Base-by-base conservation (phyloP, 2,113 vertebrate species). In the Odontophorus gujanensis region DNA sequence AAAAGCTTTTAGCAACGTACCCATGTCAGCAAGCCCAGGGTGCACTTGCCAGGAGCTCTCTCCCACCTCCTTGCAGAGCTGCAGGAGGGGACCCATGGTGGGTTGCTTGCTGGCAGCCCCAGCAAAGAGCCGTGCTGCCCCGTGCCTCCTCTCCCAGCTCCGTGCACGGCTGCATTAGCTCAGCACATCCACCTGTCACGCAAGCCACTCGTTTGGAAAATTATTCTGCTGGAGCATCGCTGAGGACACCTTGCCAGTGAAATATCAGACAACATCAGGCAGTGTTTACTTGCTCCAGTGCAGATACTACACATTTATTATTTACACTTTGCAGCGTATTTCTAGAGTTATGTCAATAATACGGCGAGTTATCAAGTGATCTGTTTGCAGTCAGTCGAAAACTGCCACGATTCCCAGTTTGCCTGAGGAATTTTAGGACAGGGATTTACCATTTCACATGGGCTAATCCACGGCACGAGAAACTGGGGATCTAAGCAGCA, bases 261-360 rank as follows among this genome's bases (percentile, higher is more conserved):
- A 96, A 95, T 91, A 94, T 86, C 95, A 96, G 95, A 95, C 95
- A 96, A 95, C 95, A 94, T 95, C 91, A 97, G 94, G 94, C 91
- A 0, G 51, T 92, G 91, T 95, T 95, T 96, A 95, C 89, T 91
- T 95, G 93, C 94, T 96, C 91, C 95, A 90, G 76, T 95, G 94
- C 90, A 51, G 94, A 91, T 95, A 97, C 94, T 96, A 96, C 95
- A 95, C 89, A 43, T 94, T 95, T 96, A 91, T 95, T 95, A 94
- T 95, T 96, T 96, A 94, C 76, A 86, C 82, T 94, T 92, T 93
- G 87, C 62, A 26, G 94, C 4, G 3, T 57, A 34, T 91, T 97
- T 96, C 87, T 90, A 92, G 91, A 95, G 79, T 78, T 90, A 42
- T 87, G 89, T 93, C 94, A 97, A 65, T 97, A 96, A 95, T 58